Conservation (phyloP, 2,888 invertebrate species). For the Pseudococcus longispinus region DNA sequence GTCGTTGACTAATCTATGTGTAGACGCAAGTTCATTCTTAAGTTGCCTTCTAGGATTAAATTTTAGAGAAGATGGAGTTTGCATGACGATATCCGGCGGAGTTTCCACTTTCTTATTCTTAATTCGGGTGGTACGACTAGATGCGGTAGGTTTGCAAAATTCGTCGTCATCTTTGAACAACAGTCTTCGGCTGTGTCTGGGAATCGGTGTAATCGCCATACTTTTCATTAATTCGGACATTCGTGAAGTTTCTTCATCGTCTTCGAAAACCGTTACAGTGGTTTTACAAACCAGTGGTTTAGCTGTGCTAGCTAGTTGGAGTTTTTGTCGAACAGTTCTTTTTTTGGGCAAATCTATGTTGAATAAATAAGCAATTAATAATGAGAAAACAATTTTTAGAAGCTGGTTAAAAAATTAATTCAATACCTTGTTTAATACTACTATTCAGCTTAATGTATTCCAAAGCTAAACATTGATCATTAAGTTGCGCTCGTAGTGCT, state of each 20-base stretch:
- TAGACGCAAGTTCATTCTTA: no score
- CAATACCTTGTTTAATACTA: neutral
- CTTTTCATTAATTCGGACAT: neutral
- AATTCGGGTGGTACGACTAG: neutral
- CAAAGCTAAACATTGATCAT: neutral
- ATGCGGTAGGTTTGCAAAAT: neutral
- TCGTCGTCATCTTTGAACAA: neutral
- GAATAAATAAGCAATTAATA: neutral
- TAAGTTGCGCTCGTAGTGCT: neutral
- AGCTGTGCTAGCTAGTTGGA: neutral
- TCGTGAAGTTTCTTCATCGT: neutral
- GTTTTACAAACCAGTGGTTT: neutral
- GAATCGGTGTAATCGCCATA: neutral
- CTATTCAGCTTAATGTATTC: neutral
- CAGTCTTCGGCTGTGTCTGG: neutral
- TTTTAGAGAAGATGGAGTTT: neutral
- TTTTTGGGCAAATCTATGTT: neutral
- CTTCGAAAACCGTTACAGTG: slow-evolving; percentile 13
- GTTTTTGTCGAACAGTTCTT: neutral
- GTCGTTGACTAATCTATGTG: no score
- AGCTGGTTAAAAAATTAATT: neutral
- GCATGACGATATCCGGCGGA: slow-evolving; percentile 51
- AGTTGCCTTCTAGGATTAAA: neutral
- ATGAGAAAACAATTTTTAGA: neutral
- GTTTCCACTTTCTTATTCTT: neutral